A percentile compares a stretch with the other conserved stretches of the same genome.
These are phyloP conservation scores for Parnassius mnemosyne DNA, from an alignment of 2,888 invertebrate genomes.

Conservation along the genomic window DNA sequence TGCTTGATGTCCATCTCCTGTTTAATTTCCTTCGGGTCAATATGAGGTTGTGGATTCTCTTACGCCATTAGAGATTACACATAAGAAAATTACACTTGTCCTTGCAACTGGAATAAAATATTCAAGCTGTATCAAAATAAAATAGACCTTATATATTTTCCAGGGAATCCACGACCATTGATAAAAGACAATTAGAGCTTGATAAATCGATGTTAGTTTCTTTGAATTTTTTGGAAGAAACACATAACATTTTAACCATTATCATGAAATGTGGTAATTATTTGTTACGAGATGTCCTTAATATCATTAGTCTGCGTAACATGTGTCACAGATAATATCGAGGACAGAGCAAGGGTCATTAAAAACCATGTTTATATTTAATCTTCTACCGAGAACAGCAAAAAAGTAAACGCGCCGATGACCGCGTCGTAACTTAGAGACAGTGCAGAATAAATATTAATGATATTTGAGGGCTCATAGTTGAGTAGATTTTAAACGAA, in stretches of 20 bases:
- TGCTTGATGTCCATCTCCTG: no score
- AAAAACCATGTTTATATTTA: slow-evolving; percentile 60
- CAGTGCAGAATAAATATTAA: slow-evolving; percentile 19
- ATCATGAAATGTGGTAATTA: slow-evolving; percentile 9
- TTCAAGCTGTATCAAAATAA: no score
- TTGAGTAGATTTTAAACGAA: slow-evolving; percentile 4
- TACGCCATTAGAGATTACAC: no score
- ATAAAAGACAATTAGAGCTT: no score
- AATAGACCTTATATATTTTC: no score
- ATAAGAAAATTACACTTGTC: no score
- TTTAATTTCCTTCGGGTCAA: no score
- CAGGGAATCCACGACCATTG: no score
- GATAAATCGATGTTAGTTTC: no score
- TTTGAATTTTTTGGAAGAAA: no score
- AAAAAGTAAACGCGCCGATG: slow-evolving; percentile 17
- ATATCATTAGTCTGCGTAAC: slow-evolving; percentile 68
- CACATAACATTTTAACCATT: not conserved
- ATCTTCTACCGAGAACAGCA: slow-evolving; percentile 16
- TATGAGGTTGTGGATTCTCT: no score
- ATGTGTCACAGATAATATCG: slow-evolving; percentile 71
- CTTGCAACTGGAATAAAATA: no score
- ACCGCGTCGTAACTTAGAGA: slow-evolving; percentile 17
- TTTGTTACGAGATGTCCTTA: slow-evolving; percentile 49
- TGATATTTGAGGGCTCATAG: slow-evolving; percentile 9
- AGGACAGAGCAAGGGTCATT: slow-evolving; percentile 45